Percentiles rank a stretch among this genome's conserved stretches.
phyloP scores from a whole-genome alignment of 2,888 invertebrate genomes.

The Athripsodes cinereus region DNA sequence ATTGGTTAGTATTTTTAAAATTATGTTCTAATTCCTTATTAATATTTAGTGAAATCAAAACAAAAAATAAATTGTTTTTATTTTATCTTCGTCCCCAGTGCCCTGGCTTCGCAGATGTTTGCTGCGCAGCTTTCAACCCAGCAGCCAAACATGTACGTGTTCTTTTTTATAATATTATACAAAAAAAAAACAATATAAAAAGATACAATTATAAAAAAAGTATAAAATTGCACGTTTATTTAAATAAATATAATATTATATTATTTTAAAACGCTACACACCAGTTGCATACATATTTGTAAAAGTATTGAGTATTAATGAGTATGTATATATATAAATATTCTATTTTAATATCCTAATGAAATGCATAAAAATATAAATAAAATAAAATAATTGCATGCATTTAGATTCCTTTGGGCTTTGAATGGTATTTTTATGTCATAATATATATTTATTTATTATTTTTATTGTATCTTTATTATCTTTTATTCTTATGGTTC shows the following conservation, averaged over 20 bases:
- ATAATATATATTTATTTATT: neutral
- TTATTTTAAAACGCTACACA: neutral
- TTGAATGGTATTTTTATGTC: neutral
- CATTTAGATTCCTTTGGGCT: neutral
- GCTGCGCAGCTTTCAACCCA: slow-evolving; percentile 88
- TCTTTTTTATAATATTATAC: slow-evolving; percentile 20
- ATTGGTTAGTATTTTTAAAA: too few relatives aligned
- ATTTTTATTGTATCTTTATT: neutral
- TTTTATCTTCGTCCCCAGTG: slow-evolving; percentile 64
- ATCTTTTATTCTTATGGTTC: neutral
- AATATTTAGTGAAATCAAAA: too few relatives aligned
- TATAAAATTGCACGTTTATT: neutral
- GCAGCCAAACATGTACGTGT: slow-evolving; percentile 90
- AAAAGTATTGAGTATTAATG: neutral
- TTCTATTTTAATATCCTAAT: neutral
- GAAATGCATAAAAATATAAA: neutral
- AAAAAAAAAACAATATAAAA: neutral
- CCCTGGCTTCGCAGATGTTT: slow-evolving; percentile 95
- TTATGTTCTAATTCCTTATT: too few relatives aligned
- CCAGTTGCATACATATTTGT: slow-evolving; percentile 11
- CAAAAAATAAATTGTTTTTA: neutral
- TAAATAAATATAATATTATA: neutral
- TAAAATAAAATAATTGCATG: neutral
- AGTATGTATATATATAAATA: neutral
- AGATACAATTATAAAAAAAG: neutral